Evolutionary conservation across 1,140 invertebrate species (phyloP), one percentile per base, ranked within the genome.

Genomic region (Helicoverpa zea): DNA sequence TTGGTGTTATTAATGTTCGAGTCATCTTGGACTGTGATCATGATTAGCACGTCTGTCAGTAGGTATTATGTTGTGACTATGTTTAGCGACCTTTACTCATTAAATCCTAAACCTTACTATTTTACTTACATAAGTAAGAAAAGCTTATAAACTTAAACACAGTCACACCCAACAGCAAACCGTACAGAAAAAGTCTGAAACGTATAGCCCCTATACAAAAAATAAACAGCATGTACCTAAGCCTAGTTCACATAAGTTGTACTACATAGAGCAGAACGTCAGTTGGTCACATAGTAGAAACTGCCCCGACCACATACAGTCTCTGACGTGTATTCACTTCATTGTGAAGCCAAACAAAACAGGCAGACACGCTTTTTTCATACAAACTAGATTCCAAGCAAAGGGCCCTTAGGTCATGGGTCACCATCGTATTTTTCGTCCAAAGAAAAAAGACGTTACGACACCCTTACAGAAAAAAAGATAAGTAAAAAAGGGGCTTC

Each of bases 391-490:
- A 90, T 91, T 89, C 82, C 83, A 89, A 90, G 88, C 87, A 90
- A 87, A 86, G 87, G 88, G 83, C 86, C 79, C 63, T 75, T 73
- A 87, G 92, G 93, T 92, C 91, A 88, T 30, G 84, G 93, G 91
- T 93, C 90, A 92, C 87, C 84, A 89, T 86, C 91, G 92, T 93
- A 91, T 91, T 88, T 91, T 88, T 74, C 75, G 66, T 63, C 47
- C 18, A 87, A 87, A 88, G 88, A 92, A 94, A 93, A 94, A 94
- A 91, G 90, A 89, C 91, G 92, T 93, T 93, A 89, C 84, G 80
- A 88, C 61, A 87, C 89, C 85, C 87, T 86, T 88, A 89, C 80
- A 87, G 49, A 80, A 82, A 90, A 93, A 92, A 93, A 88, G 68
- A 83, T 43, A 80, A 76, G 81, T 86, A 87, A 92, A 93, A 92